Evolutionary conservation across 2,888 invertebrate genomes (phyloP), one percentile per base, ranked within the genome.

Genomic region (Lepidochrysops patricia): DNA sequence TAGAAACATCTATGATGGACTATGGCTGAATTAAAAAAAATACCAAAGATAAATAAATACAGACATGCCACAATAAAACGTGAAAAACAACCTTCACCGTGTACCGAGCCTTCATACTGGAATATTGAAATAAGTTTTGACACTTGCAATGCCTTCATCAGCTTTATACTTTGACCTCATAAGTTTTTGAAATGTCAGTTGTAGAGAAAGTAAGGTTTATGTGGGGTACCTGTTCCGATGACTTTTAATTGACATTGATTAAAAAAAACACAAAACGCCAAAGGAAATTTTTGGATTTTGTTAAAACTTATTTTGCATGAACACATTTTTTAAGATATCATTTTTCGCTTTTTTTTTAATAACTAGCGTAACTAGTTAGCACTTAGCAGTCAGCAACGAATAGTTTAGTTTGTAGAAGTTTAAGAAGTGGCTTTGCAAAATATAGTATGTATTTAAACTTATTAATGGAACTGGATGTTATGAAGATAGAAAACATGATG

Each of bases 241-340:
- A 76, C 78, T 79, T 79, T 73, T 75, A 72, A 74, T 72, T 73
- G 78, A 74, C 78, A 80, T 77, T 78, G 77, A 75, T 72, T 74
- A 74, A 75, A 75, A 66, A 65, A 61, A 58, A 59, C 54, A 54
- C 54, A 32, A 32, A 48, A 34, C 58, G 61, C 49, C 67, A 73
- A 73, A 76, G 72, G 72, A 69, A 71, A 72, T 70, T 71, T 70
- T 70, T 66, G 58, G 4, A 27, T 49, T 57, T 23, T n/a, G n/a
- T n/a, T n/a, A n/a, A n/a, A n/a, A n/a, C n/a, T n/a, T n/a, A n/a
- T n/a, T n/a, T n/a, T n/a, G n/a, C n/a, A n/a, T n/a, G n/a, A n/a
- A n/a, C n/a, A n/a, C n/a, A n/a, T n/a, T n/a, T n/a, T n/a, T n/a
- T n/a, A n/a, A n/a, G n/a, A n/a, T n/a, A n/a, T n/a, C n/a, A n/a